Evolutionary conservation across 2,113 vertebrate species (phyloP).

Genomic region (Pandion haliaetus): DNA sequence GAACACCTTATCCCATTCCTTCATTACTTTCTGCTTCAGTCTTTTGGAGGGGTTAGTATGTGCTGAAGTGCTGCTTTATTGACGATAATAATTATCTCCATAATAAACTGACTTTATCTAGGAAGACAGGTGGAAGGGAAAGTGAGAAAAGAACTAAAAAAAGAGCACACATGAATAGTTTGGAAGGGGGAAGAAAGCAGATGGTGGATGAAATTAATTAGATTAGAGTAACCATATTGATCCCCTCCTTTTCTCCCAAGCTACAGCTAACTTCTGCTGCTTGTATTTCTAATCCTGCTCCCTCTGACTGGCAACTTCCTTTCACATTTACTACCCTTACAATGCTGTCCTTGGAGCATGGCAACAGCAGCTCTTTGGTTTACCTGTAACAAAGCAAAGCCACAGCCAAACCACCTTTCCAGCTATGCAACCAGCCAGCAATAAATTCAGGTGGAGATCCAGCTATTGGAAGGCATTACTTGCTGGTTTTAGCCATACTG

Average conservation of each 20-base stretch:
- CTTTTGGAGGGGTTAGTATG: not conserved
- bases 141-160: conserved; percentile 6
- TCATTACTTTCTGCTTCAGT: not conserved
- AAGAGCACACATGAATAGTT: conserved; percentile 16
- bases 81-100: not conserved
- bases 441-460: not conserved
- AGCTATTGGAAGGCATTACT: not conserved
- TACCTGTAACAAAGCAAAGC: not conserved
- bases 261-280: not conserved
- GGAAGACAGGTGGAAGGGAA: conserved; percentile 38
- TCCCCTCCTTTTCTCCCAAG: not conserved
- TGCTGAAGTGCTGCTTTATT: not conserved
- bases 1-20: not conserved
- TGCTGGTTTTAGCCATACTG: not conserved
- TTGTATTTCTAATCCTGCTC: not conserved
- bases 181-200: conserved; percentile 24
- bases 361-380: accelerated
- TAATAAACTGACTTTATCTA: conserved; percentile 2
- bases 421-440: not conserved
- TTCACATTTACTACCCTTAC: not conserved
- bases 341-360: not conserved
- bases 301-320: not conserved
- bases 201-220: conserved; percentile 22
- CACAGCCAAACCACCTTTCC: not conserved
- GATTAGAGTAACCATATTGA: not conserved